These are phyloP conservation scores for Drosophila multiciliata DNA, from an alignment of 2,888 invertebrate species.

Conservation along the genomic window DNA sequence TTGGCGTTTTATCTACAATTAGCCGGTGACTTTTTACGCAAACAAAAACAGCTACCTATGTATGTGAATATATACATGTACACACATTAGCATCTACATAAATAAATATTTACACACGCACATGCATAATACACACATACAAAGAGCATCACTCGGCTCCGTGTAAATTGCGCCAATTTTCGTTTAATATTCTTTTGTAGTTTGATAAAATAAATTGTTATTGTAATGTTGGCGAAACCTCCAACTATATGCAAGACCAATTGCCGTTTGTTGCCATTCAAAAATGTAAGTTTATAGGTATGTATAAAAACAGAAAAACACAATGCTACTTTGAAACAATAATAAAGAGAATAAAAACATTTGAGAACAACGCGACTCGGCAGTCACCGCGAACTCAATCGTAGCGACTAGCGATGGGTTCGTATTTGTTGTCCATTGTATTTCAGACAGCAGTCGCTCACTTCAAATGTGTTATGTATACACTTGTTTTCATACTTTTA, in stretches of 20 bases:
- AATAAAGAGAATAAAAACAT: conserved; percentile 23
- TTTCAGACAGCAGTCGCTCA: not conserved
- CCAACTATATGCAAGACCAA: not conserved
- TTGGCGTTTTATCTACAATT: not conserved
- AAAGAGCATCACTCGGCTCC: conserved; percentile 13
- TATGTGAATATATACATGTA: conserved; percentile 1
- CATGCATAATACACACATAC: not conserved
- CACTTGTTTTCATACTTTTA: not conserved
- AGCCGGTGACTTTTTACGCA: conserved; percentile 1
- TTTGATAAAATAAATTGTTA: conserved; percentile 5
- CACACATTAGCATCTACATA: conserved; percentile 10
- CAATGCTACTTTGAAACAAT: conserved; percentile 9
- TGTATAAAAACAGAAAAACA: not conserved
- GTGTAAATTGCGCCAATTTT: conserved; percentile 50
- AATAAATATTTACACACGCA: conserved; percentile 6
- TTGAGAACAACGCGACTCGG: conserved; percentile 14
- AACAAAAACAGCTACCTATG: not conserved
- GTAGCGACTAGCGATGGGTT: conserved; percentile 18
- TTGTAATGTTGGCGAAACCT: conserved; percentile 1
- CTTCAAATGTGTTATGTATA: not conserved
- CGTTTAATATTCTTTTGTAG: conserved; percentile 9
- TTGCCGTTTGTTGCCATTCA: not conserved
- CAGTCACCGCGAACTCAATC: conserved; percentile 3
- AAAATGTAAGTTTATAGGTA: not conserved
- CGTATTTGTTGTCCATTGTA: conserved; percentile 17